phyloP scores from a whole-genome alignment of 1,140 invertebrate genomes.

The Pseudomyrmex sp. region DNA sequence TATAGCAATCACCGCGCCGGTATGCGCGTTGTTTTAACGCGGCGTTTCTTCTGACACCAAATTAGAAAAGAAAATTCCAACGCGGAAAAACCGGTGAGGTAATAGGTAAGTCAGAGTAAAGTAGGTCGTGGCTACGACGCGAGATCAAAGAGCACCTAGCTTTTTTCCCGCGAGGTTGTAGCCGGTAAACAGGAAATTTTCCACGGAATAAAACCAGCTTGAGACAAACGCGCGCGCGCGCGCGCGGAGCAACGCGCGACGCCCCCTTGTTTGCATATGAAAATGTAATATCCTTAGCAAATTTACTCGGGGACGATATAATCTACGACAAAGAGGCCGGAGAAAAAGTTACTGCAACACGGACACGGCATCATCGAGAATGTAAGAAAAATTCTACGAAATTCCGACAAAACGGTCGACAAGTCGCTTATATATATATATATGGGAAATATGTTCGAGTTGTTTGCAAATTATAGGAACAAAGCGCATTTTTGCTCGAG shows the following conservation, averaged over 20 bases:
- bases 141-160: conserved; percentile 43
- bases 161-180: conserved; percentile 38
- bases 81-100: not conserved
- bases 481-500: not conserved
- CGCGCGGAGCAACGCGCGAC: conserved; percentile 16
- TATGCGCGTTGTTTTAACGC: not conserved
- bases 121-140: conserved; percentile 44
- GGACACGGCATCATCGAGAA: conserved; percentile 27
- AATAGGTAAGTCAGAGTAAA: conserved; percentile 36
- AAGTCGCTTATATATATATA: not conserved
- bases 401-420: not conserved
- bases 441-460: not conserved
- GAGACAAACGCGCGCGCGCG: conserved; percentile 40
- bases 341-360: conserved; percentile 46
- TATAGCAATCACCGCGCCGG: not conserved
- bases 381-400: conserved; percentile 20
- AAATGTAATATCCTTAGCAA: conserved; percentile 68
- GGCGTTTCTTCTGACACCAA: not conserved
- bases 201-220: conserved; percentile 54
- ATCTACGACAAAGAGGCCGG: conserved; percentile 42
- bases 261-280: conserved; percentile 60
- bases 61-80: conserved; percentile 54
- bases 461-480: conserved; percentile 1
- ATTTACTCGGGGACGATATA: conserved; percentile 61
- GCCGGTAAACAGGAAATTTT: conserved; percentile 62